phyloP scores from a whole-genome alignment of 53 echinoderm and acorn worm species.

The Paracentrotus lividus region DNA sequence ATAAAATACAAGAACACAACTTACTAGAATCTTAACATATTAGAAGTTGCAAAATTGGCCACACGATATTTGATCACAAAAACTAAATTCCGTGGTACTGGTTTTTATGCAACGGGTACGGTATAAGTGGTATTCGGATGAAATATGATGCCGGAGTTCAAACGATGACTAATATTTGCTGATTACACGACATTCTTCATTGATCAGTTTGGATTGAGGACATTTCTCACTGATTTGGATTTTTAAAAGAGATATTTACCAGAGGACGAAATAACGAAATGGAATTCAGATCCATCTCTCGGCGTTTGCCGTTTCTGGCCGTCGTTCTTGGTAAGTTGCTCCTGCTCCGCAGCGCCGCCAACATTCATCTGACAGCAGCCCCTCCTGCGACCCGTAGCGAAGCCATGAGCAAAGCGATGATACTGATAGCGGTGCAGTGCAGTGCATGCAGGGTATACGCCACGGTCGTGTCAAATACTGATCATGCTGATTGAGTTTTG shows the following conservation, averaged over 20 bases:
- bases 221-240: neutral
- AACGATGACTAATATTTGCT: neutral
- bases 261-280: neutral
- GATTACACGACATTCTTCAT: neutral
- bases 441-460: too few species aligned
- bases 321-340: conserved; percentile 23
- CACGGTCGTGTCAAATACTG: too few species aligned
- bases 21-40: too few species aligned
- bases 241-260: conserved; percentile 3
- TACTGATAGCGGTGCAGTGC: too few species aligned
- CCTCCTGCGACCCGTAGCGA: neutral
- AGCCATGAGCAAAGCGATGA: neutral
- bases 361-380: too few species aligned
- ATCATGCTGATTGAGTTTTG: too few species aligned
- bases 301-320: conserved; percentile 23
- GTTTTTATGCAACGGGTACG: neutral
- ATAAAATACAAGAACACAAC: too few species aligned
- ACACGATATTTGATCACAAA: neutral
- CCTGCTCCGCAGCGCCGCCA: neutral
- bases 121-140: neutral
- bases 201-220: neutral
- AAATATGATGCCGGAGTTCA: neutral
- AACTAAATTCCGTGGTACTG: neutral
- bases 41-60: neutral
- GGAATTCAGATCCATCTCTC: conserved; percentile 21